Conservation (phyloP, 2,113 vertebrate genomes). For the Holacanthus passer region DNA sequence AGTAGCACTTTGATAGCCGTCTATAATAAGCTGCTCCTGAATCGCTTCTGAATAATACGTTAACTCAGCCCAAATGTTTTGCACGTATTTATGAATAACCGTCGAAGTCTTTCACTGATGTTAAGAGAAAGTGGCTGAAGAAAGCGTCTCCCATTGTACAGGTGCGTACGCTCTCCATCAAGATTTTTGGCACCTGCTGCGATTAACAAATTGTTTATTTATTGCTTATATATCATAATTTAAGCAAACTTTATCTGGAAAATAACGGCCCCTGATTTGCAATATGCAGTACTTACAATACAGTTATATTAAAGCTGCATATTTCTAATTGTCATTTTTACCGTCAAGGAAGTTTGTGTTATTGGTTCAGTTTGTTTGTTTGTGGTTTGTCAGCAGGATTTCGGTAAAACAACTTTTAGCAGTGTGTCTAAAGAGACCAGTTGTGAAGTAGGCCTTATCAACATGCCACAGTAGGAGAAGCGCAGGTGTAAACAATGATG, state of each 20-base stretch:
- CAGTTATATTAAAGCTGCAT: neutral
- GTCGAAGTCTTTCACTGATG: slow-evolving; percentile 22
- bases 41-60: slow-evolving; percentile 61
- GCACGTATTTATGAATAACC: slow-evolving; percentile 41
- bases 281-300: too few relatives aligned
- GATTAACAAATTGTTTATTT: neutral
- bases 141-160: neutral
- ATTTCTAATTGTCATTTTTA: too few relatives aligned
- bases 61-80: slow-evolving; percentile 40
- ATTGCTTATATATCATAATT: neutral
- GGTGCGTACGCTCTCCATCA: neutral
- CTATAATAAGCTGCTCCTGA: slow-evolving; percentile 53
- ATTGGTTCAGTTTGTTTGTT: too few relatives aligned
- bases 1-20: slow-evolving; percentile 49
- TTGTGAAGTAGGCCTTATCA: too few relatives aligned
- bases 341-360: too few relatives aligned
- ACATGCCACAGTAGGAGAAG: too few relatives aligned
- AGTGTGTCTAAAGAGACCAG: too few relatives aligned
- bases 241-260: neutral
- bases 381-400: too few relatives aligned
- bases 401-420: too few relatives aligned
- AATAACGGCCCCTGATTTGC: neutral
- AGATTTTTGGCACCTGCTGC: neutral
- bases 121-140: neutral
- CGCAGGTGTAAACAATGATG: too few relatives aligned